phyloP scores from a whole-genome alignment of 2,888 invertebrate genomes.

The Andrena chrysosceles region DNA sequence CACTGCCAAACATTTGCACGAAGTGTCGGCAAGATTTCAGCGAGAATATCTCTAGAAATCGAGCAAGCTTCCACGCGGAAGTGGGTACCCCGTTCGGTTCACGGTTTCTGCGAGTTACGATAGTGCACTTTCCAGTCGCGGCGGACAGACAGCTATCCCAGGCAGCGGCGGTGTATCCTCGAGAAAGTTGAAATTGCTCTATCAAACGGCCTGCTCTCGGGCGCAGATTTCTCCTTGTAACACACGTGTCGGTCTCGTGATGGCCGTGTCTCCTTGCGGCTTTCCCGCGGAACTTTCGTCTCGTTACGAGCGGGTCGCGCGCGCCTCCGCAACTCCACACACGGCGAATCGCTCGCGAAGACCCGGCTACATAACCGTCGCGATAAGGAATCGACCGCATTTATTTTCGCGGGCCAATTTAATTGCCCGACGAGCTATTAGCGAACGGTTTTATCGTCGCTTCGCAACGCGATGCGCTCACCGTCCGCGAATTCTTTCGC shows the following conservation, averaged over 20 bases:
- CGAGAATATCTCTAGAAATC: background rate
- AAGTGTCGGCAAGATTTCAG: background rate
- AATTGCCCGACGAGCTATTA: background rate
- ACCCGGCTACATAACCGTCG: background rate
- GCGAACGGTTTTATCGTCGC: no score
- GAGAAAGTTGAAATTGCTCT: conserved; percentile 75
- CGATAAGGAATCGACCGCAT: background rate
- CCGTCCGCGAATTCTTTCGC: no score
- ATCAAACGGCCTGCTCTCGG: conserved; percentile 58
- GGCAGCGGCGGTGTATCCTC: conserved; percentile 58
- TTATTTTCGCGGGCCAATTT: background rate
- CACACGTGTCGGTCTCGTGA: conserved; percentile 63
- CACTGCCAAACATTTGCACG: background rate
- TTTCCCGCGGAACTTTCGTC: conserved; percentile 69
- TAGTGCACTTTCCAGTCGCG: conserved; percentile 57
- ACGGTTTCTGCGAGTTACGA: conserved; percentile 19
- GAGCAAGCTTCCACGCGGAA: conserved; percentile 19
- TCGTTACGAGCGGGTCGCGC: conserved; percentile 43
- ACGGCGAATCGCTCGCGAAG: conserved; percentile 18
- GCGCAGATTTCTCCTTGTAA: conserved; percentile 68
- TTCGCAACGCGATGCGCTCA: no score
- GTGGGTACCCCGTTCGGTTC: conserved; percentile 18
- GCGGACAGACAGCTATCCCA: conserved; percentile 35
- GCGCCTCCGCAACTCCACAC: background rate
- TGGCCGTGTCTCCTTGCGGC: conserved; percentile 52